Percentiles rank a stretch among this genome's conserved stretches.
Evolutionary conservation across 2,888 invertebrate species (phyloP).

Genomic region (Acronicta alni): DNA sequence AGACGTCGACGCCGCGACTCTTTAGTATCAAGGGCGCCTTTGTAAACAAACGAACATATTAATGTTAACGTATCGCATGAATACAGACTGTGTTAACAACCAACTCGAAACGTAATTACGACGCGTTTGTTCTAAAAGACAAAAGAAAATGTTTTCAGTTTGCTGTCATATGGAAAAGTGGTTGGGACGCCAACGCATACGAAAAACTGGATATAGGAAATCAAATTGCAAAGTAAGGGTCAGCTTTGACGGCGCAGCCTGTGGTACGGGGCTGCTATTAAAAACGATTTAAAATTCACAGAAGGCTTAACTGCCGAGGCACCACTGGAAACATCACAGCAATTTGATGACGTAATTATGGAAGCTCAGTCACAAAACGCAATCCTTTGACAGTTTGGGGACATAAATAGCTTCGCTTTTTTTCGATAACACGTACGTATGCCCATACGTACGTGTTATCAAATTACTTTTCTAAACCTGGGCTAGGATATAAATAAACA

Average conservation of each 20-base stretch:
- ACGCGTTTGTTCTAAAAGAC: constrained; percentile 69
- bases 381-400: constrained; percentile 71
- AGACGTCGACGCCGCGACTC: constrained; percentile 82
- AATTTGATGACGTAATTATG: constrained; percentile 82
- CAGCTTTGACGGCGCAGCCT: constrained; percentile 73
- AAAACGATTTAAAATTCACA: constrained; percentile 89
- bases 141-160: constrained; percentile 61
- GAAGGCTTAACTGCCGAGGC: constrained; percentile 79
- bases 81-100: constrained; percentile 78
- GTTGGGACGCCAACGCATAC: constrained; percentile 10
- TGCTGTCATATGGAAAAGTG: constrained; percentile 37
- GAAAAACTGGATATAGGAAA: constrained; percentile 61
- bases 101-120: constrained; percentile 80
- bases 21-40: constrained; percentile 85
- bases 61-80: constrained; percentile 84
- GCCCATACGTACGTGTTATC: constrained; percentile 1
- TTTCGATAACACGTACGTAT: too few relatives aligned
- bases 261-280: constrained; percentile 73
- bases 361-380: constrained; percentile 75
- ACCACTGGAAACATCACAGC: constrained; percentile 74
- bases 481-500: too few relatives aligned
- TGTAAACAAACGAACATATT: constrained; percentile 86
- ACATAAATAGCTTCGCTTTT: background rate
- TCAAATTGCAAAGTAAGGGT: constrained; percentile 74
- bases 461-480: constrained; percentile 14